Evolutionary conservation across 2,797 vertebrate species (phyloP).

Genomic region (Tamandua tetradactyla): DNA sequence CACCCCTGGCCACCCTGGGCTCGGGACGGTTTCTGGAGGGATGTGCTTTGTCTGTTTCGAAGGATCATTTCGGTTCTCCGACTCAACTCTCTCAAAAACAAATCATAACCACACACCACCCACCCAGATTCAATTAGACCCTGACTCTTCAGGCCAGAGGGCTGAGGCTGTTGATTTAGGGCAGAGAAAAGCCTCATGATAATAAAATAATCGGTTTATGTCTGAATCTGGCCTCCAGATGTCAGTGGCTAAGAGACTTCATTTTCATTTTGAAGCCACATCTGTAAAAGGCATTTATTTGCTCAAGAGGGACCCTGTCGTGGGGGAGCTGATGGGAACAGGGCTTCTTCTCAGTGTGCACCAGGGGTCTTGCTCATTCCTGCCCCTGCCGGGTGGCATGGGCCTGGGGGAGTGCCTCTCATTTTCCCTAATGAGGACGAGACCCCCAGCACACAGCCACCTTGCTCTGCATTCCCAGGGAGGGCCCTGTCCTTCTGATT

Average conservation of each 20-base stretch:
- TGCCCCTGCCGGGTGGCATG: background rate
- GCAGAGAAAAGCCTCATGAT: conserved; percentile 72
- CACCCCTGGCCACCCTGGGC: background rate
- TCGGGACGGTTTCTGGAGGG: background rate
- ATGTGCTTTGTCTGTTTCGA: conserved; percentile 31
- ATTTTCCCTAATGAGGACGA: background rate
- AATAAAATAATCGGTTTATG: conserved; percentile 84
- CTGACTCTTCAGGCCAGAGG: conserved; percentile 71
- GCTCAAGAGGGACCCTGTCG: conserved; percentile 69
- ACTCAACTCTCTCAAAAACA: conserved; percentile 52
- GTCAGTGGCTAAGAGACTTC: conserved; percentile 83
- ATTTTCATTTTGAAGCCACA: conserved; percentile 84
- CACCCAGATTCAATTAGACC: conserved; percentile 76
- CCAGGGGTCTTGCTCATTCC: conserved; percentile 21
- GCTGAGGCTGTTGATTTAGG: conserved; percentile 76
- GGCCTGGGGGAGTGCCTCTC: background rate
- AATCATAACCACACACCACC: conserved; percentile 66
- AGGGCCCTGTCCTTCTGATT: background rate
- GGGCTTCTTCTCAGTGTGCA: conserved; percentile 31
- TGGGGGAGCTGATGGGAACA: conserved; percentile 61
- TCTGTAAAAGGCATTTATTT: conserved; percentile 85
- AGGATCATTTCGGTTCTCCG: conserved; percentile 40
- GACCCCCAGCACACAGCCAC: background rate
- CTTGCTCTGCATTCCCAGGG: background rate
- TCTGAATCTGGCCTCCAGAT: conserved; percentile 90